Percentiles rank a stretch among this genome's conserved stretches.
Conservation (phyloP, 37 sponge, comb jelly and placozoan genomes). For the Cliona cf. orientalis region DNA sequence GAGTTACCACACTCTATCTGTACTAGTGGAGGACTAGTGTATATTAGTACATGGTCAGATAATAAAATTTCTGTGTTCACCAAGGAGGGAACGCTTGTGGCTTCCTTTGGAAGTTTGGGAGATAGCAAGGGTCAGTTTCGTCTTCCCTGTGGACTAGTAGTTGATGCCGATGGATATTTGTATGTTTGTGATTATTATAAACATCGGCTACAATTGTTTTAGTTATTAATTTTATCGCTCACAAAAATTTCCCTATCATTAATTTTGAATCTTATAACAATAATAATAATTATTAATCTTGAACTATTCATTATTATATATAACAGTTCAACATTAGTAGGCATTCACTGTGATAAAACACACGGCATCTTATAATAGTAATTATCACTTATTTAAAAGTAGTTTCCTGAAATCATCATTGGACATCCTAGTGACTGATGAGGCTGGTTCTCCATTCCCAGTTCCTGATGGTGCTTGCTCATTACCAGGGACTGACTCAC, state of each 20-base stretch:
- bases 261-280: too few relatives aligned
- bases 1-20: not conserved
- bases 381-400: conserved; percentile 4
- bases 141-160: not conserved
- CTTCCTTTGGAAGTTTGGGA: conserved; percentile 25
- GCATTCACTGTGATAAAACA: too few relatives aligned
- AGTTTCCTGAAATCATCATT: conserved; percentile 77
- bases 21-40: conserved; percentile 2
- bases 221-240: too few relatives aligned
- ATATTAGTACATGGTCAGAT: not conserved
- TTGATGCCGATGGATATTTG: conserved; percentile 35
- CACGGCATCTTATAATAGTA: too few relatives aligned
- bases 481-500: not conserved
- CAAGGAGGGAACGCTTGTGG: conserved; percentile 2
- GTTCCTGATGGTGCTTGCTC: not conserved
- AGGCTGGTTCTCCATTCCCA: not conserved
- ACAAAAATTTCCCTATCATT: too few relatives aligned
- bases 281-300: too few relatives aligned
- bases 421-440: conserved; percentile 17
- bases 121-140: not conserved
- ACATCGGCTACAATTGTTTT: too few relatives aligned
- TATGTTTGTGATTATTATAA: too few relatives aligned
- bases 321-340: too few relatives aligned
- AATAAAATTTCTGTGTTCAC: not conserved
- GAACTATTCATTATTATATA: too few relatives aligned